Percentiles rank a stretch among this genome's conserved stretches.
Evolutionary conservation across 2,797 vertebrate species (phyloP).

Genomic region (Tarsius wallacei): DNA sequence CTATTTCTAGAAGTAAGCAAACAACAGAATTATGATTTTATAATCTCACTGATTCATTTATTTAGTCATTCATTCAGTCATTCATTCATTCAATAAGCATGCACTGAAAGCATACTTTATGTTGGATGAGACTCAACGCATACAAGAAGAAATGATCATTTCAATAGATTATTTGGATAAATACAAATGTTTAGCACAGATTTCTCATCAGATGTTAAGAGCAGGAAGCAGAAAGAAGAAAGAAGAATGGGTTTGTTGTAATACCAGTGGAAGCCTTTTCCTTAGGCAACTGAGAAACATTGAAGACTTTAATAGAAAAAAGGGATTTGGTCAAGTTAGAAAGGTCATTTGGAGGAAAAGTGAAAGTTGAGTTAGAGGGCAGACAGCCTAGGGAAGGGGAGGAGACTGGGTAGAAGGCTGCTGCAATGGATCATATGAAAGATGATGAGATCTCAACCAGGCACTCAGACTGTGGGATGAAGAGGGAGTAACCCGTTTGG

Average conservation of each 20-base stretch:
- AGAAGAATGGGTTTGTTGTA: neutral
- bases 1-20: constrained; percentile 47
- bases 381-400: neutral
- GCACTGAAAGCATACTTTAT: neutral
- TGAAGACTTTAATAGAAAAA: neutral
- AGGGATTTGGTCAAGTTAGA: neutral
- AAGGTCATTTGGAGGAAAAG: neutral
- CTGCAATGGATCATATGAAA: neutral
- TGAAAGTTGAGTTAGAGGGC: neutral
- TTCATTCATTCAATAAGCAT: neutral
- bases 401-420: neutral
- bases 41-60: neutral
- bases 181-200: neutral
- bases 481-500: neutral
- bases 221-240: too few species aligned
- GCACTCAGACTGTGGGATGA: neutral
- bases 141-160: constrained; percentile 7
- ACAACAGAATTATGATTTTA: neutral
- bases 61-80: neutral
- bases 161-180: constrained; percentile 10
- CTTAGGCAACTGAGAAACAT: neutral
- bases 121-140: neutral
- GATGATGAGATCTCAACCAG: neutral
- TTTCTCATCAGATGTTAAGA: neutral
- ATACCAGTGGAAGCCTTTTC: neutral